These are phyloP conservation scores for Sandelia bainsii DNA, from an alignment of 2,797 vertebrate genomes.

Conservation along the genomic window DNA sequence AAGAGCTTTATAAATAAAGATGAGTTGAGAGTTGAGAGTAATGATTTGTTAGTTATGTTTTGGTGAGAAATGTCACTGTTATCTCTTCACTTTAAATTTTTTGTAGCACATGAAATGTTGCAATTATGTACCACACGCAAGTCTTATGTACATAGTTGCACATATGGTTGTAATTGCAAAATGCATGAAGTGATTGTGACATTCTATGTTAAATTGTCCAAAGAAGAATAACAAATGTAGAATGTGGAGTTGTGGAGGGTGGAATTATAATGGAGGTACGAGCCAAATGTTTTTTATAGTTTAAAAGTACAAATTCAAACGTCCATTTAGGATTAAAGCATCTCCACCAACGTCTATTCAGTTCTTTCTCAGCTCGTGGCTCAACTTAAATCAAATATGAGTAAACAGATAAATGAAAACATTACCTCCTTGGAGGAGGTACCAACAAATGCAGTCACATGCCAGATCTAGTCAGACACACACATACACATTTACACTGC, in stretches of 20 bases:
- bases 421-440: not conserved
- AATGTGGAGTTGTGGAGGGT: not conserved
- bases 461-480: not conserved
- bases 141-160: not conserved
- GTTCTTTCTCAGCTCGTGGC: too few species aligned
- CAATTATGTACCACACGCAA: not conserved
- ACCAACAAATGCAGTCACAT: conserved; percentile 16
- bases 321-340: not conserved
- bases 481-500: not conserved
- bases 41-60: not conserved
- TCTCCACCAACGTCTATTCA: not conserved
- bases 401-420: conserved; percentile 3
- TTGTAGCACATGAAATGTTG: not conserved
- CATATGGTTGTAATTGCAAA: conserved; percentile 14
- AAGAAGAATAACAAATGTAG: not conserved
- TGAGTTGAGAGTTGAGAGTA: too few species aligned
- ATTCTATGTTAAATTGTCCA: conserved; percentile 4
- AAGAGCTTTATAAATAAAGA: too few species aligned
- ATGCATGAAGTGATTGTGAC: not conserved
- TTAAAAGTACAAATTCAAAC: not conserved
- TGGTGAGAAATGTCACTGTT: not conserved
- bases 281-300: not conserved
- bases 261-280: not conserved
- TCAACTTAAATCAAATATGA: not conserved
- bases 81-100: not conserved